A percentile compares a stretch with the other conserved stretches of the same genome.
Evolutionary conservation across 2,113 vertebrate genomes (phyloP).

Genomic region (Megaceryle torquata): DNA sequence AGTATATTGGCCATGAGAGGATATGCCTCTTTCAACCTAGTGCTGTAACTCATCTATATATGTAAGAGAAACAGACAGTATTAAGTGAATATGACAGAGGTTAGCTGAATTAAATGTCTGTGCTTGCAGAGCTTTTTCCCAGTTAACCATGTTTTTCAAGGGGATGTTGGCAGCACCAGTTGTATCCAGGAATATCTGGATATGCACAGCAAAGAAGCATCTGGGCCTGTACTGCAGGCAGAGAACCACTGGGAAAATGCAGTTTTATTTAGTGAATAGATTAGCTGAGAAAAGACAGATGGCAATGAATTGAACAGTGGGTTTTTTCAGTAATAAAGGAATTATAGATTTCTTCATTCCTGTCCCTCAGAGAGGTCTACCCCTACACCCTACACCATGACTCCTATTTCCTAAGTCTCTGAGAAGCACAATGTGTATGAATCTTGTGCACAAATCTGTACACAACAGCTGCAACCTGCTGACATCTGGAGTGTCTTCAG

Average conservation of each 20-base stretch:
- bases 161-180: background rate
- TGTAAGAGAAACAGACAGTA: background rate
- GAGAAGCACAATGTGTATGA: background rate
- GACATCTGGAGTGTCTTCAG: constrained; percentile 1
- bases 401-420: background rate
- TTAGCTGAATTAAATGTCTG: background rate
- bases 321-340: background rate
- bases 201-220: background rate
- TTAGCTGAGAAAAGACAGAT: background rate
- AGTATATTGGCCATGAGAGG: background rate
- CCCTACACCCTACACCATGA: background rate
- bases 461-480: background rate
- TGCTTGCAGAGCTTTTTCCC: background rate
- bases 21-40: background rate
- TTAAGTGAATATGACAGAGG: background rate
- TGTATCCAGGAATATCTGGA: background rate
- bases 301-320: background rate
- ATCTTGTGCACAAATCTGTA: background rate
- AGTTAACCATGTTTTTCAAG: background rate
- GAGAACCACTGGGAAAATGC: background rate
- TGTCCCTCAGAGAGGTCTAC: background rate
- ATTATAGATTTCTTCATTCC: background rate
- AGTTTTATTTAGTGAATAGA: background rate
- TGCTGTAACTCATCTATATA: background rate
- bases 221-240: background rate